Conservation (phyloP, 2,113 vertebrate genomes). For the Scophthalmus maximus region DNA sequence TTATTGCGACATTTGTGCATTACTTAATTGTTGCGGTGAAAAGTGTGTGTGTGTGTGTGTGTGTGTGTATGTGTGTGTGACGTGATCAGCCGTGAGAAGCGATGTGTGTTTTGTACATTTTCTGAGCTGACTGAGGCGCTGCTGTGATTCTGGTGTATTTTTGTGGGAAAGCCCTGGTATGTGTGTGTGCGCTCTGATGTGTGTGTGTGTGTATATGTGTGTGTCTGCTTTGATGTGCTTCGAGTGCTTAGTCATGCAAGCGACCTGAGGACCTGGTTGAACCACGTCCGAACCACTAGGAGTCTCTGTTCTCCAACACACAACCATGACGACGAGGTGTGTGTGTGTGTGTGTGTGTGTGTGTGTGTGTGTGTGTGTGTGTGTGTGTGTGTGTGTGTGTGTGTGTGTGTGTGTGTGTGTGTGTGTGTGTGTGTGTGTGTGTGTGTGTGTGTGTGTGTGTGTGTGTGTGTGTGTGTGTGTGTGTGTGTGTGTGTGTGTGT, state of each 20-base stretch:
- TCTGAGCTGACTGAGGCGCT: slow-evolving; percentile 21
- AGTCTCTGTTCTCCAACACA: slow-evolving; percentile 50
- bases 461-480: no score
- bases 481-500: no score
- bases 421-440: no score
- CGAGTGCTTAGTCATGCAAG: slow-evolving; percentile 55
- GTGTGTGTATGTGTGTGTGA: no score
- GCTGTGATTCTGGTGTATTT: slow-evolving; percentile 15
- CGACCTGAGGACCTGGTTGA: slow-evolving; percentile 2
- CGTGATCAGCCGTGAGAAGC: neutral
- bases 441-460: no score
- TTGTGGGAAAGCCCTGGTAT: no score
- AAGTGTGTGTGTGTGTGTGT: no score
- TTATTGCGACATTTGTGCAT: neutral
- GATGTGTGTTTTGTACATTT: slow-evolving; percentile 32
- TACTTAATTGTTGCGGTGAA: neutral
- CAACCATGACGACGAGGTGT: neutral
- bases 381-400: no score
- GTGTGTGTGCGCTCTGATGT: slow-evolving; percentile 19
- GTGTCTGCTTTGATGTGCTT: slow-evolving; percentile 43
- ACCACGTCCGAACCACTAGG: slow-evolving; percentile 50
- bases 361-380: no score
- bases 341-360: neutral
- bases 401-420: no score
- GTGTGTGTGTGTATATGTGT: slow-evolving; percentile 3